Evolutionary conservation across 2,797 vertebrate species (phyloP).

Genomic region (Leuciscus waleckii): DNA sequence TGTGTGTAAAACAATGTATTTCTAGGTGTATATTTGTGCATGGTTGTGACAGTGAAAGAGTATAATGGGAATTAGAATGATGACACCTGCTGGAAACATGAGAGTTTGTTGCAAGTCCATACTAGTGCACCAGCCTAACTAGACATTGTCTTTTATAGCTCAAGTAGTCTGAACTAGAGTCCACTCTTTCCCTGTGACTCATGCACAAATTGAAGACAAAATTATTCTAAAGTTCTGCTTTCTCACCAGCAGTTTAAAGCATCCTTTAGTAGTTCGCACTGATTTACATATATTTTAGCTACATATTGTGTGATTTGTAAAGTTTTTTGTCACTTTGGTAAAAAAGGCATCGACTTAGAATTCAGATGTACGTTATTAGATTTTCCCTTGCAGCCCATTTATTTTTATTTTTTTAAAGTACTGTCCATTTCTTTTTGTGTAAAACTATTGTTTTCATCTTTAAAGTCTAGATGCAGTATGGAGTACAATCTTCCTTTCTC

Average conservation of each 20-base stretch:
- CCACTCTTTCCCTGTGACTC: background rate
- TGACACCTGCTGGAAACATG: constrained; percentile 41
- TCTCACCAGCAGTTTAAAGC: background rate
- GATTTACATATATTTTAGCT: background rate
- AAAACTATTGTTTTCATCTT: background rate
- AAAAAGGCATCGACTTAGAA: background rate
- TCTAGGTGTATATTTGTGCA: constrained; percentile 17
- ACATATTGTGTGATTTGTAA: background rate
- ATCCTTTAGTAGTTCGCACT: background rate
- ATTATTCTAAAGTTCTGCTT: background rate
- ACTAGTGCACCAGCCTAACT: background rate
- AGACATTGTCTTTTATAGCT: background rate
- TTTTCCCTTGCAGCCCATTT: too few relatives aligned
- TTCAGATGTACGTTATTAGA: background rate
- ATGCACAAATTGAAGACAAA: background rate
- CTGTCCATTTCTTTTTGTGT: background rate
- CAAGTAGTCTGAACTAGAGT: background rate
- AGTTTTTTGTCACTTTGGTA: background rate
- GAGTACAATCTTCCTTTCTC: background rate
- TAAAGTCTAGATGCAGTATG: background rate
- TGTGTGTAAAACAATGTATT: background rate
- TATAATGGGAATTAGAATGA: constrained; percentile 50
- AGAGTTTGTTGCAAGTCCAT: background rate
- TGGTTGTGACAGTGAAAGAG: constrained; percentile 14
- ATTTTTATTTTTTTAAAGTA: background rate